Evolutionary conservation across 2,113 vertebrate species (phyloP).

Genomic region (Nycticryphes semicollaris): DNA sequence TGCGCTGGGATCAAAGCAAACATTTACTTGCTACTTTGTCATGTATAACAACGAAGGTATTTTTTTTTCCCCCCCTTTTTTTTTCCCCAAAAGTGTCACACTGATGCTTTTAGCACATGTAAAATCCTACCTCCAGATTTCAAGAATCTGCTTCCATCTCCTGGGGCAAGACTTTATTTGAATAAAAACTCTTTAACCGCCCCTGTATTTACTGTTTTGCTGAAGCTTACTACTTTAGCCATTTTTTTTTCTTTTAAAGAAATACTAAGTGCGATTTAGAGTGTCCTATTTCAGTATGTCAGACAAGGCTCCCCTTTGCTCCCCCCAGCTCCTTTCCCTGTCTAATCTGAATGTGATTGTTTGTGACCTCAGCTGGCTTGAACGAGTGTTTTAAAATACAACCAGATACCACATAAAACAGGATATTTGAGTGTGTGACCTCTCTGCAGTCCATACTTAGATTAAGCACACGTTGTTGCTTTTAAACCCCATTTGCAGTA

Average conservation of each 20-base stretch:
- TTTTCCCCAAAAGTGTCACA: constrained; percentile 51
- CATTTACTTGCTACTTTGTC: constrained; percentile 70
- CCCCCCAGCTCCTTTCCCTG: constrained; percentile 4
- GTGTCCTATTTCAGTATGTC: constrained; percentile 40
- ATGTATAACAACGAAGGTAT: constrained; percentile 60
- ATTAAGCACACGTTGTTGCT: constrained; percentile 21
- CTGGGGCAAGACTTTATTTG: constrained; percentile 52
- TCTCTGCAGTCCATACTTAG: neutral
- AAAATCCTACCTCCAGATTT: constrained; percentile 53
- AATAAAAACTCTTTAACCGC: constrained; percentile 65
- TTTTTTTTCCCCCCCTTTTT: neutral
- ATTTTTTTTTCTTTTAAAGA: constrained; percentile 46
- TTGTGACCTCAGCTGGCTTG: constrained; percentile 39
- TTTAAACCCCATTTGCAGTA: constrained; percentile 30
- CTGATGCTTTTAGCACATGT: constrained; percentile 72
- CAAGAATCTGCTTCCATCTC: constrained; percentile 54
- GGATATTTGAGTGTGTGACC: constrained; percentile 26
- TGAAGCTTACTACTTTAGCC: neutral
- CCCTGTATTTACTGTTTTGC: constrained; percentile 35
- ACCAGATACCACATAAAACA: constrained; percentile 30
- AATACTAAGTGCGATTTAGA: constrained; percentile 21
- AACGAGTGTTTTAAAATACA: constrained; percentile 55
- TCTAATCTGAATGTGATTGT: constrained; percentile 44
- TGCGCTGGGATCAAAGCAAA: constrained; percentile 83
- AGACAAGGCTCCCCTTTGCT: neutral